Evolutionary conservation across 2,797 vertebrate species (phyloP).

Genomic region (Sandelia bainsii): DNA sequence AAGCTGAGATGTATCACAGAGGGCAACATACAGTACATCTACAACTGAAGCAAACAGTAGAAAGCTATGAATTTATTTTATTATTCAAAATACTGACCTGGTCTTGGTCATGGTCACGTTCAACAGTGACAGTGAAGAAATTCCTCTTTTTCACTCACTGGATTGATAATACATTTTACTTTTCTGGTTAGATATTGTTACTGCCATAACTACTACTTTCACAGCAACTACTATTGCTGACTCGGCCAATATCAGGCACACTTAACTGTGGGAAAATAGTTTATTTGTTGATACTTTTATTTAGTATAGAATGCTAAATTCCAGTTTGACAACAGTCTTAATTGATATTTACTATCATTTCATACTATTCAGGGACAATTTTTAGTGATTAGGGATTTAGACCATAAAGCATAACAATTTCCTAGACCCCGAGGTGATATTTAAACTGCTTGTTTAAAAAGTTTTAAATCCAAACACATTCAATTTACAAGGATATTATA

Average conservation of each 20-base stretch:
- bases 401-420: neutral
- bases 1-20: constrained; percentile 16
- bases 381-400: neutral
- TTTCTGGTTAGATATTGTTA: no score
- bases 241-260: no score
- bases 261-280: no score
- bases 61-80: no score
- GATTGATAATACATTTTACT: no score
- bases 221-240: no score
- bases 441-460: neutral
- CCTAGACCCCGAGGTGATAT: neutral
- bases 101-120: no score
- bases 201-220: no score
- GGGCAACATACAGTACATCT: neutral
- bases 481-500: neutral
- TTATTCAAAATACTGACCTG: no score
- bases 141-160: no score
- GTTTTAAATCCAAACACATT: neutral
- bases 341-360: neutral
- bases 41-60: neutral
- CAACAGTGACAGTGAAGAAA: no score
- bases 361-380: neutral
- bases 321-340: neutral
- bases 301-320: neutral
- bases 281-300: no score